phyloP scores from a whole-genome alignment of 2,888 invertebrate genomes.

The Seira ritae region DNA sequence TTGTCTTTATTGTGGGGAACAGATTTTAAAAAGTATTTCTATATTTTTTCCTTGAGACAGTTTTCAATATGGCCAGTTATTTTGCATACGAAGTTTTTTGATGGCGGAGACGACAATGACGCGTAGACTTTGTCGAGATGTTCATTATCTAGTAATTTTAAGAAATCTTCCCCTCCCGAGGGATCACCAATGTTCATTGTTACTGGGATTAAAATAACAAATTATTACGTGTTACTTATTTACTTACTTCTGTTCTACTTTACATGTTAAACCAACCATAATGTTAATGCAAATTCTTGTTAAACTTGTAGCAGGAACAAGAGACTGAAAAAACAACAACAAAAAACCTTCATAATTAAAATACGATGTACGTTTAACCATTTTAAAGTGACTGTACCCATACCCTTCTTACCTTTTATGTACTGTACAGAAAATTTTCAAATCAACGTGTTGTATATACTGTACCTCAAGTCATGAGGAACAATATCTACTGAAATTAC shows the following conservation, averaged over 20 bases:
- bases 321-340: slow-evolving; percentile 59
- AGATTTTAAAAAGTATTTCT: not conserved
- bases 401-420: slow-evolving; percentile 21
- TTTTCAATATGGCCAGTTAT: not conserved
- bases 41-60: no score
- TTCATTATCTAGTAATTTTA: slow-evolving; percentile 12
- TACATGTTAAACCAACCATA: not conserved
- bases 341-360: slow-evolving; percentile 52
- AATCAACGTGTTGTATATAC: no score
- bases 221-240: not conserved
- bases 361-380: slow-evolving; percentile 62
- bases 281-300: slow-evolving; percentile 52
- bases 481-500: no score
- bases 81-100: not conserved
- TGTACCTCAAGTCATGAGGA: no score
- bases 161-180: not conserved
- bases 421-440: not conserved
- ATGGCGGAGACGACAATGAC: not conserved
- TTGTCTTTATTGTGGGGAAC: no score
- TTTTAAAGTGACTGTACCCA: slow-evolving; percentile 51
- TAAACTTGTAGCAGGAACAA: slow-evolving; percentile 60
- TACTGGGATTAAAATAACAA: slow-evolving; percentile 5
- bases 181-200: slow-evolving; percentile 11
- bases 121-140: slow-evolving; percentile 11
- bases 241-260: no score